Conservation (phyloP, 2,113 vertebrate genomes). For the Leptobrachium leishanense region DNA sequence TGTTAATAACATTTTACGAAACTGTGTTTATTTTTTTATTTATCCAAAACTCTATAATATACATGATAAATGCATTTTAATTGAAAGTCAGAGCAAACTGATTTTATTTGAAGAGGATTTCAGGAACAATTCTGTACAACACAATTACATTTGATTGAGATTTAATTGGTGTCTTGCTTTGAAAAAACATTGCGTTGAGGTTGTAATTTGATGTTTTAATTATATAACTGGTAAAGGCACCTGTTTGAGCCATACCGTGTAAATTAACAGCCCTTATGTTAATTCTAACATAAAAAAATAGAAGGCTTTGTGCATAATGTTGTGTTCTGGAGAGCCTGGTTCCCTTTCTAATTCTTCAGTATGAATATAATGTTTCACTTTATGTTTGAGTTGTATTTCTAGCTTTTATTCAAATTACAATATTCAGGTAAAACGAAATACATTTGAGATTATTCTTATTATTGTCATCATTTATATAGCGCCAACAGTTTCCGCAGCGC, state of each 20-base stretch:
- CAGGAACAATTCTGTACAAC: conserved; percentile 22
- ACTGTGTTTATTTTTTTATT: too few species aligned
- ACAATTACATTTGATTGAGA: conserved; percentile 26
- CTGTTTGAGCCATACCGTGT: neutral
- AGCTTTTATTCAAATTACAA: too few species aligned
- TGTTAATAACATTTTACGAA: too few species aligned
- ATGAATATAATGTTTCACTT: too few species aligned
- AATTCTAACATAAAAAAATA: neutral
- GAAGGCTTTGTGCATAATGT: too few species aligned
- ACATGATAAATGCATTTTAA: conserved; percentile 18
- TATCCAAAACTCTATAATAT: neutral
- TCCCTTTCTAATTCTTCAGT: too few species aligned
- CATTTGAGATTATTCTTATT: too few species aligned
- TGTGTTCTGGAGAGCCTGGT: too few species aligned
- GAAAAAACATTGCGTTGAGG: neutral
- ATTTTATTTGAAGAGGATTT: neutral
- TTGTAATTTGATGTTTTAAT: conserved; percentile 23
- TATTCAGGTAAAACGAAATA: too few species aligned
- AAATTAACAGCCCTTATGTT: neutral
- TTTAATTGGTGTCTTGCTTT: conserved; percentile 46
- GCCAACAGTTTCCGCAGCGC: too few species aligned
- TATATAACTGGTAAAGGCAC: neutral
- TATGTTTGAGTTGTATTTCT: too few species aligned
- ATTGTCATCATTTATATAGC: too few species aligned
- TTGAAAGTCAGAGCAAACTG: conserved; percentile 7